Base-by-base conservation (phyloP, 2,113 vertebrate species). In the Larimichthys crocea region DNA sequence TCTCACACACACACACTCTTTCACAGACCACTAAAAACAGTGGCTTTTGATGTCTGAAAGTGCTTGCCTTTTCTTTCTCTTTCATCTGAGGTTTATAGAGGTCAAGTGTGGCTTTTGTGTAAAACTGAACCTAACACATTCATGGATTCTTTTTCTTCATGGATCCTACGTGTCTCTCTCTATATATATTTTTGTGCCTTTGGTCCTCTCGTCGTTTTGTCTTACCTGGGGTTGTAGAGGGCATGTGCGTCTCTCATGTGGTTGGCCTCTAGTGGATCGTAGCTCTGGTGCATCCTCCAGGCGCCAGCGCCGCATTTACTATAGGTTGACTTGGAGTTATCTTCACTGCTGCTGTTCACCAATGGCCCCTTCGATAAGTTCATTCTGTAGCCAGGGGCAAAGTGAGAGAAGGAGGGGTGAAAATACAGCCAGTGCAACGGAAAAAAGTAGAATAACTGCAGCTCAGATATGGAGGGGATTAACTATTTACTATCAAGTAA, bases 281-380 rank as follows among this genome's bases (percentile, higher is more conserved):
- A 95, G 93, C 90, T 95, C 85, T 95, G 95, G 92, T 95, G 95
- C 94, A 95, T 96, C 91, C 95, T 96, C 95, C 94, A 96, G 90
- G 94, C 92, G 90, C 94, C 92, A 90, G 95, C 90, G 92, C 94
- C 92, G 74, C 95, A 95, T 95, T 95, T 96, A 94, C 85, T 88
- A 89, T 94, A 94, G 59, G 79, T 91, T 63, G 91, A 92, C 90
- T 94, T 94, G 88, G 93, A 90, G 89, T 91, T 95, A 90, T 95
- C 95, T 91, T 95, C 95, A 83, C 94, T 92, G 91, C 92, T 94
- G 92, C 93, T 96, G 94, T 96, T 96, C 94, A 96, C 94, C 90
- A 94, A 89, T 86, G 94, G 94, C 74, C 91, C 94, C 94, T 95
- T 96, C 92, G 95, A 95, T 95, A 96, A 93, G 94, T 96, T 95